These are phyloP conservation scores for Drosophila mercatorum DNA, from an alignment of 2,888 invertebrate genomes.

Conservation along the genomic window DNA sequence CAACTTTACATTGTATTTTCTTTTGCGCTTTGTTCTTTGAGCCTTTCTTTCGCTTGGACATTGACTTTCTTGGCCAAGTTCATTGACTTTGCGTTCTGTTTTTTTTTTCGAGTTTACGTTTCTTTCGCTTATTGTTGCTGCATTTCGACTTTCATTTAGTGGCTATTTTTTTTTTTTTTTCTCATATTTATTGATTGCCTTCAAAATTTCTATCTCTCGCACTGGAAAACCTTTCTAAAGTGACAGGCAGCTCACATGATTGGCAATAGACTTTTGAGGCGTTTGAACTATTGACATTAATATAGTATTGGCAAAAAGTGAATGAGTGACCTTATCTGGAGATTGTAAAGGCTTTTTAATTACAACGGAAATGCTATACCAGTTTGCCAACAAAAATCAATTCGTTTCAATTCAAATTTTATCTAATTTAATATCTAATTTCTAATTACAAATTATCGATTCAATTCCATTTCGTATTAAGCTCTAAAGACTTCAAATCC, in stretches of 20 bases:
- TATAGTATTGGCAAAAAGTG: conserved; percentile 12
- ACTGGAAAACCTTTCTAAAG: conserved; percentile 55
- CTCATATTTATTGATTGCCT: conserved; percentile 45
- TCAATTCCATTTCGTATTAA: not conserved
- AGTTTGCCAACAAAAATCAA: not conserved
- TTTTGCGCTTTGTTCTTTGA: conserved; percentile 28
- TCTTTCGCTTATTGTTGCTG: conserved; percentile 19
- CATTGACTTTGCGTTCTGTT: conserved; percentile 49
- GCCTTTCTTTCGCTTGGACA: conserved; percentile 45
- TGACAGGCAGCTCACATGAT: conserved; percentile 43
- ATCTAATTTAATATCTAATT: no score
- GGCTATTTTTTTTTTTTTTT: not conserved
- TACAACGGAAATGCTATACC: not conserved
- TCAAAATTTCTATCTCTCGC: conserved; percentile 25
- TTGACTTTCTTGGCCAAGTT: conserved; percentile 51
- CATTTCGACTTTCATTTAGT: conserved; percentile 44
- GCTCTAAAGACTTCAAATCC: not conserved
- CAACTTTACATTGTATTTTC: conserved; percentile 2
- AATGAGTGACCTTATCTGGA: conserved; percentile 11
- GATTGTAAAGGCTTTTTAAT: conserved; percentile 12
- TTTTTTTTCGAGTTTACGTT: conserved; percentile 5
- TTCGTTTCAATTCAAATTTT: not conserved
- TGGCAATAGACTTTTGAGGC: conserved; percentile 11
- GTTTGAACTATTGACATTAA: conserved; percentile 27
- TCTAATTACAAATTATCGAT: no score